Conservation (phyloP, 1,140 invertebrate genomes). For the Drosophila prosaltans region DNA sequence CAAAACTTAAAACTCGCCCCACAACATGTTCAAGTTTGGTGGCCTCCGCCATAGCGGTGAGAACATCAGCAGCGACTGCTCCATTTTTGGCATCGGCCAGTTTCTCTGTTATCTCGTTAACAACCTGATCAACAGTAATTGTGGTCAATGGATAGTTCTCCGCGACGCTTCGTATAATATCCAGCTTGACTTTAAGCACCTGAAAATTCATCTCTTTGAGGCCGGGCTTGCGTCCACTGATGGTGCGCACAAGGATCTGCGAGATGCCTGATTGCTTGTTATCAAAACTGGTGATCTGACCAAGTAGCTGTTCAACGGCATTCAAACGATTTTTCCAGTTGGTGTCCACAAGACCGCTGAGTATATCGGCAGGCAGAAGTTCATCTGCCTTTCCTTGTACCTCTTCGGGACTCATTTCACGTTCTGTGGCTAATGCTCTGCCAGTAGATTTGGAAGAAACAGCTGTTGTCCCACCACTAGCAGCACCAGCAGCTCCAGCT, state of each 20-base stretch:
- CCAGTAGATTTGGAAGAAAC: constrained; percentile 70
- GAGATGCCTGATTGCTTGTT: constrained; percentile 86
- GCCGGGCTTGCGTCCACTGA: constrained; percentile 94
- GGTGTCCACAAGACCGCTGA: constrained; percentile 88
- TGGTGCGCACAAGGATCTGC: constrained; percentile 89
- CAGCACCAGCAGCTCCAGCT: constrained; percentile 26
- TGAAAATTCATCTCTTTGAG: constrained; percentile 96
- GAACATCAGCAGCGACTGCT: constrained; percentile 87
- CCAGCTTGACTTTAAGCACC: constrained; percentile 93
- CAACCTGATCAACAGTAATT: constrained; percentile 89
- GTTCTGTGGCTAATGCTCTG: constrained; percentile 83
- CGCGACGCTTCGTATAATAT: constrained; percentile 90
- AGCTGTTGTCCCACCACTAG: constrained; percentile 27
- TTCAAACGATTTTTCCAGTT: constrained; percentile 95
- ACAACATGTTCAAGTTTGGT: constrained; percentile 90
- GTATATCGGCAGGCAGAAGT: constrained; percentile 86
- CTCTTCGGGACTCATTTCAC: constrained; percentile 87
- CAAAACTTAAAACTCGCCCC: constrained; percentile 88
- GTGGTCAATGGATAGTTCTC: constrained; percentile 89
- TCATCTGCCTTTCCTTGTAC: constrained; percentile 88
- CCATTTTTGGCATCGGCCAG: constrained; percentile 93
- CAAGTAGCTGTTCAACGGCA: constrained; percentile 89
- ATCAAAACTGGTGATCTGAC: constrained; percentile 87
- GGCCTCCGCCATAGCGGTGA: constrained; percentile 90
- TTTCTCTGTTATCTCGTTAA: constrained; percentile 93